Evolutionary conservation across 2,113 vertebrate species (phyloP), one percentile per base, ranked within the genome.

Genomic region (Poecilia latipinna): DNA sequence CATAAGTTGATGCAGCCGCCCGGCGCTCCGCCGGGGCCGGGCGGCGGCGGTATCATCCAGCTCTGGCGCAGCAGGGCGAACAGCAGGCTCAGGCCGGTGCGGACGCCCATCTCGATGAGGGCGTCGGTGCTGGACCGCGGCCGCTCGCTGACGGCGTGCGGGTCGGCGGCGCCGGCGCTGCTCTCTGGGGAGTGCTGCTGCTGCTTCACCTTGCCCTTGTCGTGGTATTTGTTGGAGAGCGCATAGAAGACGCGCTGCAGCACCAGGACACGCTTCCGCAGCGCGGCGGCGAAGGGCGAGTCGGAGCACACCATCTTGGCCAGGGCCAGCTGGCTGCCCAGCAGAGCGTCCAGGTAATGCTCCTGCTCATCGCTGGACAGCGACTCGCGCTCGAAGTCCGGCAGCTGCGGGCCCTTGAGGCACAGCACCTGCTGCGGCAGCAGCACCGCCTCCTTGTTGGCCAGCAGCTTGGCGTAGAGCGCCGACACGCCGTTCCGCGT

Each of bases 301-400:
- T 99, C 98, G 0, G 97, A 99, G 91, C 97, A 99, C 0, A 99
- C 98, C 94, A 96, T 98, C 94, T 99, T 98, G 12, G 98, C 98
- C 94, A 99, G 91, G 28, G 97, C 96, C 92, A 99, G 90, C 93
- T 99, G 98, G 94, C 97, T 99, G 92, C 96, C 93, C 82, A 99
- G 96, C 48, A 99, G 96, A 12, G 97, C 97, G 54, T 99, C 98
- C 93, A 99, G 91, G 91, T 99, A 99, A 94, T 99, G 98, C 86
- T 99, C 98, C 93, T 99, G 98, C 61, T 99, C 98, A 94, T 99
- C 97, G 69, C 96, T 97, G 70, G 97, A 99, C 15, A 98, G 93
- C 84, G 96, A 98, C 37, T 99, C 98, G 0, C 98, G 96, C 89
- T 99, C 98, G 89, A 99, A 99, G 89, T 99, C 98, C 5, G 98